Evolutionary conservation across 2,888 invertebrate species (phyloP).

Genomic region (Formica aserva): DNA sequence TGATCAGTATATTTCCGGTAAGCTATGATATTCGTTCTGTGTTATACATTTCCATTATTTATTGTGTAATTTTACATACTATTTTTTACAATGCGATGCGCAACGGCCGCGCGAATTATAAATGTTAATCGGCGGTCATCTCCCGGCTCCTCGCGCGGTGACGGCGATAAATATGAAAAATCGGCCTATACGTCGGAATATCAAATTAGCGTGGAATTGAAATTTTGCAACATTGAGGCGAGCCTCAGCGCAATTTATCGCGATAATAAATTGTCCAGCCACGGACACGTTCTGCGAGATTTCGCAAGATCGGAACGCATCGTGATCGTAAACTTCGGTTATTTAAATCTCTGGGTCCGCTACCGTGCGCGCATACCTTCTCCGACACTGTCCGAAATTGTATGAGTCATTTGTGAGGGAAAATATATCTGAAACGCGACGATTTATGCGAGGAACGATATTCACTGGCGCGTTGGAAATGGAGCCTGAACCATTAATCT

Average conservation of each 20-base stretch:
- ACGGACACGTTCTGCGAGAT: neutral
- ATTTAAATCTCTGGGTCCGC: constrained; percentile 43
- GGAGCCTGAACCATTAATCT: constrained; percentile 39
- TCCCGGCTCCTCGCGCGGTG: neutral
- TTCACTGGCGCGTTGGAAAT: constrained; percentile 19
- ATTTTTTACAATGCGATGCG: neutral
- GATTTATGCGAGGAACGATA: constrained; percentile 46
- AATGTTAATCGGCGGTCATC: constrained; percentile 49
- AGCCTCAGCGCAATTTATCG: constrained; percentile 31
- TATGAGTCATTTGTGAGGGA: constrained; percentile 6
- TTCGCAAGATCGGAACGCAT: constrained; percentile 31
- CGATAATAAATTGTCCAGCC: constrained; percentile 33
- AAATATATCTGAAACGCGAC: constrained; percentile 39
- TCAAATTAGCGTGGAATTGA: constrained; percentile 26
- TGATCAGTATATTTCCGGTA: neutral
- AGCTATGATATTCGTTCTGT: neutral
- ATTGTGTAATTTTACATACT: neutral
- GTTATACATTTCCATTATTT: neutral
- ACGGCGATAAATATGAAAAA: constrained; percentile 41
- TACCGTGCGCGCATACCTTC: constrained; percentile 49
- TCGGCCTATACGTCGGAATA: constrained; percentile 4
- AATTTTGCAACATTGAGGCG: constrained; percentile 32
- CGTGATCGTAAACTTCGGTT: constrained; percentile 45
- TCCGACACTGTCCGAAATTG: constrained; percentile 33
- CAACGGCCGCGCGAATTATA: constrained; percentile 48